phyloP scores from a whole-genome alignment of 2,113 vertebrate species.

The Oreochromis spilurus region DNA sequence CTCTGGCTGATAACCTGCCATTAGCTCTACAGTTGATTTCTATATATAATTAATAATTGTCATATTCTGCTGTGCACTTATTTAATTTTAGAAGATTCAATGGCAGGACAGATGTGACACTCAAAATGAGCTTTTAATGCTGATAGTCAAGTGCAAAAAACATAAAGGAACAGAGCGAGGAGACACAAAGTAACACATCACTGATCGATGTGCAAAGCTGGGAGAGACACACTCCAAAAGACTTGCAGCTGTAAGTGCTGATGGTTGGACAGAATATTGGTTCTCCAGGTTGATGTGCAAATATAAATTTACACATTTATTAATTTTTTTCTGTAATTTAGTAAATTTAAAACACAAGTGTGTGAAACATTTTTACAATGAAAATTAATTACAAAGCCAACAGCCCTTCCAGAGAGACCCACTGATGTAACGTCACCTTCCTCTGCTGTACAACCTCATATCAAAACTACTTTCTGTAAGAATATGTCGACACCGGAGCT shows the following conservation, averaged over 20 bases:
- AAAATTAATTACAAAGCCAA: background rate
- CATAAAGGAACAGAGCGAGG: background rate
- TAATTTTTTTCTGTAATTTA: background rate
- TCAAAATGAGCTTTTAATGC: background rate
- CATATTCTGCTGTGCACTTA: background rate
- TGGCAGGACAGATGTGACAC: background rate
- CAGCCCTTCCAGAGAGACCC: background rate
- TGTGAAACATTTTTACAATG: background rate
- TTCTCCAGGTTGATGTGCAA: background rate
- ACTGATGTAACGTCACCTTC: background rate
- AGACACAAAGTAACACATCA: background rate
- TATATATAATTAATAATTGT: background rate
- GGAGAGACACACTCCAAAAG: background rate
- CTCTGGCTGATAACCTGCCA: background rate
- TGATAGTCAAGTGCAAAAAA: background rate
- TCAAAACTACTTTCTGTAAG: background rate
- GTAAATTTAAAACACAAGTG: background rate
- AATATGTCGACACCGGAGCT: accelerated
- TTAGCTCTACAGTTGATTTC: background rate
- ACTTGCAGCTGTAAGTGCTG: background rate
- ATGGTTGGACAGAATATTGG: background rate
- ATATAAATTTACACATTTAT: background rate
- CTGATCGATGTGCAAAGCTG: background rate
- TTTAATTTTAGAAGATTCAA: background rate
- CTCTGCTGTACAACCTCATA: background rate